Base-by-base conservation (phyloP, 2,797 vertebrate genomes). In the Chloroceryle amazona region DNA sequence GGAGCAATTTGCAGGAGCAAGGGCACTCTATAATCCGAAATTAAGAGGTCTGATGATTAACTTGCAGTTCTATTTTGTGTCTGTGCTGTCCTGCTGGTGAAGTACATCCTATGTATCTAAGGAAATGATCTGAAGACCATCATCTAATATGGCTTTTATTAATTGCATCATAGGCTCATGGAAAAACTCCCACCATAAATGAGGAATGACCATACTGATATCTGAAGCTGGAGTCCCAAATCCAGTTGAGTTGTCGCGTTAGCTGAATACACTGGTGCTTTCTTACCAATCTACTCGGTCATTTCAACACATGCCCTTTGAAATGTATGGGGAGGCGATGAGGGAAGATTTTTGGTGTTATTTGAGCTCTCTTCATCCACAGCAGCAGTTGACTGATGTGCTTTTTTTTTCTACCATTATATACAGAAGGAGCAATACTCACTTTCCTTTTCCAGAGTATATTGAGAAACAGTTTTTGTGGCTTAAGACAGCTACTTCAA, bases 91-190 rank as follows among this genome's bases (percentile, higher is more conserved):
- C 16, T 19, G 13, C 46, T 49, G 35, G 25, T 62, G 5, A 57
- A 51, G 41, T 37, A 19, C 11, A 10, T n/a, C 28, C 7, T 41
- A 15, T 41, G 6, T 17, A 16, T 60, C 73, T 73, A 78, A 66
- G 29, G 28, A 41, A 4, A 8, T 60, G 86, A 87, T 67, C 39
- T 70, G 39, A 76, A 67, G 47, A 63, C 6, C 4, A 1, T 78
- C 3, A 8, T 0, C 0, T 66, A 51, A 35, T 33, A 11, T 8
- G 6, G 25, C 28, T 75, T 67, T 63, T 35, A 44, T 21, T 60
- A 49, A 58, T 63, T 89, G 17, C 6, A 4, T 58, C 65, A 2
- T 9, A 11, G 47, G 3, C 67, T 8, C 6, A 23, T n/a, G 20
- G 29, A 35, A n/a, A 51, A 85, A 67, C 26, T 14, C 18, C 49